These are phyloP conservation scores for Piprites chloris DNA, from an alignment of 2,113 vertebrate species.

Conservation along the genomic window DNA sequence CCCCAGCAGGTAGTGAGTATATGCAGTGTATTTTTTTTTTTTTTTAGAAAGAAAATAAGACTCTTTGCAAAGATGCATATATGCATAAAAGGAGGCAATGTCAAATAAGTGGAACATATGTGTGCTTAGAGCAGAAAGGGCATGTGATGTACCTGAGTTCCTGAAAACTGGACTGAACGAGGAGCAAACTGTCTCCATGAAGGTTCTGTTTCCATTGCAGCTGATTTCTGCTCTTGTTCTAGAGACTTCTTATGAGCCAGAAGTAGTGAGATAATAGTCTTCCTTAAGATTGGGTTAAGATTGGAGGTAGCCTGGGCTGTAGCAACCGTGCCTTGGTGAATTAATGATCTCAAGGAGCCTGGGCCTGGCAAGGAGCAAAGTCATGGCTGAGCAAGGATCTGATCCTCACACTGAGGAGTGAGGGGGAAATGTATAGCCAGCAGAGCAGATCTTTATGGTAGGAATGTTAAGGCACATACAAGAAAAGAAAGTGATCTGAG, in stretches of 20 bases:
- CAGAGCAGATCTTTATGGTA: neutral
- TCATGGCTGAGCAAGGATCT: neutral
- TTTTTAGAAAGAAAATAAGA: neutral
- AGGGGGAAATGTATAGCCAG: neutral
- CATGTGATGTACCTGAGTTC: neutral
- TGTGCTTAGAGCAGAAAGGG: neutral
- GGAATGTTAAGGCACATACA: neutral
- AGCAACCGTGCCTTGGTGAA: accelerated
- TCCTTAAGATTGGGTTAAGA: neutral
- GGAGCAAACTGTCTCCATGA: neutral
- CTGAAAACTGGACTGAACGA: neutral
- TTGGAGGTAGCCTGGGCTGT: neutral
- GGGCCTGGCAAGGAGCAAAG: neutral
- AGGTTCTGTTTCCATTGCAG: neutral
- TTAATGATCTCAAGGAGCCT: neutral
- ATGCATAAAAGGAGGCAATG: neutral
- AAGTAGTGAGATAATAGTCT: neutral
- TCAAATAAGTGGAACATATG: neutral
- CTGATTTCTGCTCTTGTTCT: neutral
- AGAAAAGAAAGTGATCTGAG: neutral
- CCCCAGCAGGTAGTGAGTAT: constrained; percentile 24
- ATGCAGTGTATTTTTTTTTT: neutral
- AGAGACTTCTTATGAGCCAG: neutral
- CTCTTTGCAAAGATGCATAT: neutral
- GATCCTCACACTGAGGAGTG: neutral